phyloP scores from a whole-genome alignment of 2,113 vertebrate species.

The Cebidichthys violaceus region DNA sequence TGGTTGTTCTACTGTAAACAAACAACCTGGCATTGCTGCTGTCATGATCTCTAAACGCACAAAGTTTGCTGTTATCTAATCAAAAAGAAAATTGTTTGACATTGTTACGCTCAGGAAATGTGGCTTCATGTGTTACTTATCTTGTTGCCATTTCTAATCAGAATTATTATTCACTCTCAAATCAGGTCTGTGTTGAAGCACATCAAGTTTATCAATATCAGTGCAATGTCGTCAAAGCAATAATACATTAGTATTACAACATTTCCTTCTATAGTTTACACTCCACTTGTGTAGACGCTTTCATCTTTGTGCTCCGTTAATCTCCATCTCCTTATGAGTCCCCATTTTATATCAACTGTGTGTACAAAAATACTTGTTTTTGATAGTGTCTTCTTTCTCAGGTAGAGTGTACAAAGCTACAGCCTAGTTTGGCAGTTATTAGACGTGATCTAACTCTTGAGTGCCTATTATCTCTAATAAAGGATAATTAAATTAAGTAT shows the following conservation, averaged over 20 bases:
- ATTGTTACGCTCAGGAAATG: neutral
- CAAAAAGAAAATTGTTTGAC: neutral
- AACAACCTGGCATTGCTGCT: neutral
- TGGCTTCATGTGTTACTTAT: neutral
- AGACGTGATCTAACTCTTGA: constrained; percentile 47
- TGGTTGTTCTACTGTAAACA: neutral
- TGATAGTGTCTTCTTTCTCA: constrained; percentile 32
- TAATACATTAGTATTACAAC: neutral
- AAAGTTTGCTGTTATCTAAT: no score
- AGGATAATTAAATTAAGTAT: constrained; percentile 66
- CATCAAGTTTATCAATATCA: neutral
- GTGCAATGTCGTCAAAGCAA: neutral
- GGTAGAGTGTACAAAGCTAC: constrained; percentile 27
- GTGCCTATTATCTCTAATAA: constrained; percentile 61
- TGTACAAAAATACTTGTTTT: constrained; percentile 26
- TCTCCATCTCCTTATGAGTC: neutral
- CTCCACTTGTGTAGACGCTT: neutral
- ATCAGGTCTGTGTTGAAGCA: neutral
- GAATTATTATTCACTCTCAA: neutral
- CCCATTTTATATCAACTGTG: constrained; percentile 14
- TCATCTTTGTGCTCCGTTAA: neutral
- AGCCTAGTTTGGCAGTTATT: constrained; percentile 54
- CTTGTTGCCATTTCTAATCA: neutral
- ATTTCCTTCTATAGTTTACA: neutral
- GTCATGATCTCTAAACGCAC: neutral